A percentile compares a stretch with the other conserved stretches of the same genome.
phyloP scores from a whole-genome alignment of 2,113 vertebrate genomes.

The Nothobranchius furzeri region DNA sequence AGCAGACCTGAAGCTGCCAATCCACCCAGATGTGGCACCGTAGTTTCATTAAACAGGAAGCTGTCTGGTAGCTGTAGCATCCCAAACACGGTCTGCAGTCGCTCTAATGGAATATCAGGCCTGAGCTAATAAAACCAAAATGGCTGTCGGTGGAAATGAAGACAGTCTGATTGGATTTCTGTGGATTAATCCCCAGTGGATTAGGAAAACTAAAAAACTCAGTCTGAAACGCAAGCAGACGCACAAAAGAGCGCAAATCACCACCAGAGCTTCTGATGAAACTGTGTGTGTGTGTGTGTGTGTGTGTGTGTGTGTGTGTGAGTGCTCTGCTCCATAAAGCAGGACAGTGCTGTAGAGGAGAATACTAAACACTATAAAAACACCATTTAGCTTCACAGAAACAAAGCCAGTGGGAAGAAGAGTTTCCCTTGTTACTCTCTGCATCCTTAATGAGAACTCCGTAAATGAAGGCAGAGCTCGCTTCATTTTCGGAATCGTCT shows the following conservation, averaged over 20 bases:
- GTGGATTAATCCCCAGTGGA: constrained; percentile 68
- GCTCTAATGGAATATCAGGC: constrained; percentile 59
- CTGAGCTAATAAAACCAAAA: constrained; percentile 71
- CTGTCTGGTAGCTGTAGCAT: not conserved
- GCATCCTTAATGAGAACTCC: constrained; percentile 36
- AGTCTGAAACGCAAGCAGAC: constrained; percentile 26
- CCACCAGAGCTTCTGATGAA: constrained; percentile 58
- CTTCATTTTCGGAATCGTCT: constrained; percentile 15
- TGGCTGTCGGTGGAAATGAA: constrained; percentile 74
- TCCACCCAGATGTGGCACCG: not conserved
- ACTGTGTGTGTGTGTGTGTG: constrained; percentile 23
- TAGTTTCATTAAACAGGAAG: constrained; percentile 6
- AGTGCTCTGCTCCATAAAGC: constrained; percentile 69
- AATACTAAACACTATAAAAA: constrained; percentile 69
- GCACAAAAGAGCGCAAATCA: constrained; percentile 52
- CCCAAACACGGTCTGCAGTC: constrained; percentile 32
- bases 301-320: constrained; percentile 32
- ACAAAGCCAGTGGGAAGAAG: constrained; percentile 44
- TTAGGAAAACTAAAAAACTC: constrained; percentile 18
- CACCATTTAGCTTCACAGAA: constrained; percentile 54
- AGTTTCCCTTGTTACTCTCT: constrained; percentile 40
- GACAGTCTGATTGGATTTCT: constrained; percentile 74
- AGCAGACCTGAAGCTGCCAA: not conserved
- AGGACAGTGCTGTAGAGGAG: constrained; percentile 52
- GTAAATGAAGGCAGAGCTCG: constrained; percentile 16